Evolutionary conservation across 2,888 invertebrate species (phyloP).

Genomic region (Cosmorhoe ocellata): DNA sequence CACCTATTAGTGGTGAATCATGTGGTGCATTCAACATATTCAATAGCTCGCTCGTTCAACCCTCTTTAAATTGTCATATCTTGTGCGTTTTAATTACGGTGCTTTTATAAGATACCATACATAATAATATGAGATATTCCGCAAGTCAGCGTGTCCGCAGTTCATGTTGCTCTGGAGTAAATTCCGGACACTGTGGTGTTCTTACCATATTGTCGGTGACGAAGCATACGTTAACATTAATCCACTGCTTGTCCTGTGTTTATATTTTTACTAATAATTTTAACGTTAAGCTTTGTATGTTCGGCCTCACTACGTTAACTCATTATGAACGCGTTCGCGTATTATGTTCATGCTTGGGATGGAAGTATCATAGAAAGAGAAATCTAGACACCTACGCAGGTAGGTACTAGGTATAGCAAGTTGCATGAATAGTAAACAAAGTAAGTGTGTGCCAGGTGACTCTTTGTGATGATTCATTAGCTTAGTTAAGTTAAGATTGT

Average conservation of each 20-base stretch:
- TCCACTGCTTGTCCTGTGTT: slow-evolving; percentile 32
- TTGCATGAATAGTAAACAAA: no score
- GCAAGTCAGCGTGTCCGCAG: neutral
- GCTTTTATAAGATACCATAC: no score
- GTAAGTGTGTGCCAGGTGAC: no score
- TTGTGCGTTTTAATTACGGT: no score
- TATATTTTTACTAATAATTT: slow-evolving; percentile 5
- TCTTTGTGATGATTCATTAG: no score
- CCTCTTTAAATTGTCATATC: no score
- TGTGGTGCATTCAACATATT: no score
- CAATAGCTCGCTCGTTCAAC: no score
- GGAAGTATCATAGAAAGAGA: neutral
- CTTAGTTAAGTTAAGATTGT: neutral
- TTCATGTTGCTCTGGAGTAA: slow-evolving; percentile 11
- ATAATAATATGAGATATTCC: no score
- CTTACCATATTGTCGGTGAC: slow-evolving; percentile 66
- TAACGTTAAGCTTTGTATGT: slow-evolving; percentile 3
- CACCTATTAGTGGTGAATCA: no score
- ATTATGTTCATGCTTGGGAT: slow-evolving; percentile 1
- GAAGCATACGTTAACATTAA: slow-evolving; percentile 41
- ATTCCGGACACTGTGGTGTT: slow-evolving; percentile 22
- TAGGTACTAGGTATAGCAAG: no score
- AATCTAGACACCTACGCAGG: no score
- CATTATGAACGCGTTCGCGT: neutral
- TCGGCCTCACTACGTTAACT: neutral